Percentiles rank a stretch among this genome's conserved stretches.
Evolutionary conservation across 2,888 invertebrate species (phyloP).

Genomic region (Scotopteryx bipunctaria): DNA sequence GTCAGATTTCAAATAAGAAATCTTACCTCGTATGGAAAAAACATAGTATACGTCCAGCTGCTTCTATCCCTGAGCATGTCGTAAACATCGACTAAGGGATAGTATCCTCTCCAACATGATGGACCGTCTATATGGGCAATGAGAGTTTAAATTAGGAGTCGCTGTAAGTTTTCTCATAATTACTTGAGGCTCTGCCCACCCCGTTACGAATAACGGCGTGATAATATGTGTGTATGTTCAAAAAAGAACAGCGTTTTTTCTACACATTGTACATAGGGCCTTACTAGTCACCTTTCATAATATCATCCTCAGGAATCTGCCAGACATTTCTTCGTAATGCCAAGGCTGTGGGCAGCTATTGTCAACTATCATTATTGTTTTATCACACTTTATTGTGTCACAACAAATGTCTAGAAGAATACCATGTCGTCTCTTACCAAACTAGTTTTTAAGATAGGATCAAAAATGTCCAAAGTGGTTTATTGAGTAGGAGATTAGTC

Average conservation of each 20-base stretch:
- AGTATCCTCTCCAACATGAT: too few species aligned
- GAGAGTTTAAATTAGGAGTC: too few species aligned
- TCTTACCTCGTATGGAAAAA: too few species aligned
- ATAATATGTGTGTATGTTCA: too few species aligned
- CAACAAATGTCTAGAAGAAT: constrained; percentile 43
- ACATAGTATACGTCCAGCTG: too few species aligned
- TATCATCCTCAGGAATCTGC: constrained; percentile 74
- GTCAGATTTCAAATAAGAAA: too few species aligned
- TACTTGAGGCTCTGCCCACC: too few species aligned
- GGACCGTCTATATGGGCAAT: too few species aligned
- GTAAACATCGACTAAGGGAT: too few species aligned
- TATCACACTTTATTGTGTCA: constrained; percentile 48
- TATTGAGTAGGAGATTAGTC: constrained; percentile 33
- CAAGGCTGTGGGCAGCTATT: constrained; percentile 76
- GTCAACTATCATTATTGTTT: constrained; percentile 69
- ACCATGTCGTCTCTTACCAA: constrained; percentile 20
- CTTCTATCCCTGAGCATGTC: too few species aligned
- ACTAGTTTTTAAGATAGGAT: constrained; percentile 21
- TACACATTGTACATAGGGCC: constrained; percentile 5
- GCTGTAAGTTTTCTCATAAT: too few species aligned
- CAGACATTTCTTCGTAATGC: constrained; percentile 71
- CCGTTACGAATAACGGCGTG: too few species aligned
- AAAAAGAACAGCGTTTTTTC: neutral
- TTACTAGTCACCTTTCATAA: constrained; percentile 40
- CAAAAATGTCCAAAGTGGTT: constrained; percentile 26